Evolutionary conservation across 2,888 invertebrate species (phyloP).

Genomic region (Laspeyria flexula): DNA sequence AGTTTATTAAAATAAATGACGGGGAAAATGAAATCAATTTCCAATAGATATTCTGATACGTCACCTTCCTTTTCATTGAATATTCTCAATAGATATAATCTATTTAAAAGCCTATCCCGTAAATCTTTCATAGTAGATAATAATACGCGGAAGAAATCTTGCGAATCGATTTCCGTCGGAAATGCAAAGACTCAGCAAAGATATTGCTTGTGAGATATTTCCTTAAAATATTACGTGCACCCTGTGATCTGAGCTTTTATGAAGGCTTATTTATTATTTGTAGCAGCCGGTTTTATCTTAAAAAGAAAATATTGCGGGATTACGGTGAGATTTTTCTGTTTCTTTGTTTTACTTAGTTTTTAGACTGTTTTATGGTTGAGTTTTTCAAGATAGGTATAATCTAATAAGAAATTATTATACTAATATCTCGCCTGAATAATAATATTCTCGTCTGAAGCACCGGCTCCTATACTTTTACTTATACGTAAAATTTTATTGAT

Average conservation of each 20-base stretch:
- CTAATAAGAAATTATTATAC: too few species aligned
- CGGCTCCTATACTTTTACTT: too few species aligned
- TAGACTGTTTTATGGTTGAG: background rate
- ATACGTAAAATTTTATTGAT: too few species aligned
- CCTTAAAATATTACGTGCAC: conserved; percentile 18
- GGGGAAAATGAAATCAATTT: too few species aligned
- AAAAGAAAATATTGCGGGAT: background rate
- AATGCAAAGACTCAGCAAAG: conserved; percentile 54
- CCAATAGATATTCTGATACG: too few species aligned
- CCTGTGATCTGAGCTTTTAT: conserved; percentile 9
- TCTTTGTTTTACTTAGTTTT: background rate
- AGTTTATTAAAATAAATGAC: too few species aligned
- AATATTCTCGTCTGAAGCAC: too few species aligned
- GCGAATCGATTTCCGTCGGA: conserved; percentile 63
- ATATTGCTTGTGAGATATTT: conserved; percentile 53
- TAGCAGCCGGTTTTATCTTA: background rate
- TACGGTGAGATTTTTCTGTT: background rate
- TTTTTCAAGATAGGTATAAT: background rate
- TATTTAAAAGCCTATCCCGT: conserved; percentile 41
- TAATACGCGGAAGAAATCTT: conserved; percentile 56
- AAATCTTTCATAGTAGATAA: conserved; percentile 52
- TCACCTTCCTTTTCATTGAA: too few species aligned
- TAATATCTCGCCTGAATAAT: too few species aligned
- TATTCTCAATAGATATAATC: conserved; percentile 39
- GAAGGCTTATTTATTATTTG: conserved; percentile 9